Conservation (phyloP, 1,140 invertebrate genomes). For the Nephila pilipes region DNA sequence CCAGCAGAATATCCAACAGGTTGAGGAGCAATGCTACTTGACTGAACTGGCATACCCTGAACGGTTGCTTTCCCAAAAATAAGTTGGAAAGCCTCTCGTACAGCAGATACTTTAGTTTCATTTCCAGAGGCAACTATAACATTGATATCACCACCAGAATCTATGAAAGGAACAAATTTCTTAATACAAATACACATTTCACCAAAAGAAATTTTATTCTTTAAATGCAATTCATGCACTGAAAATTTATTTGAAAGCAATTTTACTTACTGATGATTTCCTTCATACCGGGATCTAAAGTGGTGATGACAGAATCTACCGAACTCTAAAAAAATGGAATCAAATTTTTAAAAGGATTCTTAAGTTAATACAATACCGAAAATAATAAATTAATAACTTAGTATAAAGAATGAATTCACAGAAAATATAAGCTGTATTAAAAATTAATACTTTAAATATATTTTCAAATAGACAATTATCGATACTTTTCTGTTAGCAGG, state of each 20-base stretch:
- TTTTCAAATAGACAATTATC: no score
- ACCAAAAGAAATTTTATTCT: background rate
- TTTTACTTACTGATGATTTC: slow-evolving; percentile 89
- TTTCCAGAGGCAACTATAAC: slow-evolving; percentile 89
- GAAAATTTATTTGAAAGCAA: background rate
- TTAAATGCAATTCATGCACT: no score
- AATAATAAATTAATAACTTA: background rate
- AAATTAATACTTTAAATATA: no score
- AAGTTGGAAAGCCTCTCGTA: slow-evolving; percentile 91
- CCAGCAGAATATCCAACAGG: slow-evolving; percentile 90
- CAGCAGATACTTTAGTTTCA: slow-evolving; percentile 88
- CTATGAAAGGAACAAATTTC: slow-evolving; percentile 81
- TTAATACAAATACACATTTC: background rate
- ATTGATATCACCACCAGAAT: slow-evolving; percentile 89
- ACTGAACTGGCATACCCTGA: slow-evolving; percentile 80
- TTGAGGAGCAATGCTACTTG: slow-evolving; percentile 83
- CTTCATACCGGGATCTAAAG: slow-evolving; percentile 94
- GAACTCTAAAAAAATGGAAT: slow-evolving; percentile 83
- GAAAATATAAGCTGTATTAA: no score
- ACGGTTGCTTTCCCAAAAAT: slow-evolving; percentile 91
- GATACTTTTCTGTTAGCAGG: no score
- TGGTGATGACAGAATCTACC: slow-evolving; percentile 92
- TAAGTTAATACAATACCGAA: background rate
- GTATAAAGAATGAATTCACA: no score
- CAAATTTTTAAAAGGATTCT: background rate